Conservation (phyloP, 2,888 invertebrate genomes). For the Charanyca ferruginea region DNA sequence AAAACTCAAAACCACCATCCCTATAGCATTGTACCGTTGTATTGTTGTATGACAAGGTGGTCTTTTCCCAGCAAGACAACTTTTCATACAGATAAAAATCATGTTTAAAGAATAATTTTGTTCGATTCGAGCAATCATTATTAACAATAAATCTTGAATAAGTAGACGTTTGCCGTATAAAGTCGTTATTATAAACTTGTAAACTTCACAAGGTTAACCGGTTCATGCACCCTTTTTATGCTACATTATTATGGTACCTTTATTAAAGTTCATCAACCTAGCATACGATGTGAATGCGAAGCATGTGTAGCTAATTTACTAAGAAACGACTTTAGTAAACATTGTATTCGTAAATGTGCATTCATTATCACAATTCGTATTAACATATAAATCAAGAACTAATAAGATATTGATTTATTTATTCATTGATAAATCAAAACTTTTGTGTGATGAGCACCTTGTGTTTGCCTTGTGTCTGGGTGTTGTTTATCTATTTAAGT, state of each 20-base stretch:
- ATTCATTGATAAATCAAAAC: too few species aligned
- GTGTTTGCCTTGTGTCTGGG: too few species aligned
- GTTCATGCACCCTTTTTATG: slow-evolving; percentile 4
- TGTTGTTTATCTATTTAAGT: too few species aligned
- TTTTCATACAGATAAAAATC: slow-evolving; percentile 14
- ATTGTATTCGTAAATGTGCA: slow-evolving; percentile 3
- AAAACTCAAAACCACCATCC: too few species aligned
- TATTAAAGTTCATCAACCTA: slow-evolving; percentile 22
- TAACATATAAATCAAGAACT: slow-evolving; percentile 3
- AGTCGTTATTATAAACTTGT: slow-evolving; percentile 15
- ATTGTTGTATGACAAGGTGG: background rate
- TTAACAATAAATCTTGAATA: slow-evolving; percentile 8
- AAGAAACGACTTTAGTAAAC: slow-evolving; percentile 7
- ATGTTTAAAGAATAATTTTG: background rate
- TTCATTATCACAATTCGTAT: background rate
- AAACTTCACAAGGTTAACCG: slow-evolving; percentile 3
- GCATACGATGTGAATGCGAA: background rate
- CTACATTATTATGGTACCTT: background rate
- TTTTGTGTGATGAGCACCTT: too few species aligned
- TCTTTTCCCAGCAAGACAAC: background rate
- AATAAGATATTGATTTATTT: background rate
- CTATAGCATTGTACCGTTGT: too few species aligned
- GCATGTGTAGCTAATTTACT: slow-evolving; percentile 4
- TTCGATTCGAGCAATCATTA: background rate
- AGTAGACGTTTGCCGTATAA: background rate